Conservation (phyloP, 2,113 vertebrate genomes). For the Tauraco erythrolophus region DNA sequence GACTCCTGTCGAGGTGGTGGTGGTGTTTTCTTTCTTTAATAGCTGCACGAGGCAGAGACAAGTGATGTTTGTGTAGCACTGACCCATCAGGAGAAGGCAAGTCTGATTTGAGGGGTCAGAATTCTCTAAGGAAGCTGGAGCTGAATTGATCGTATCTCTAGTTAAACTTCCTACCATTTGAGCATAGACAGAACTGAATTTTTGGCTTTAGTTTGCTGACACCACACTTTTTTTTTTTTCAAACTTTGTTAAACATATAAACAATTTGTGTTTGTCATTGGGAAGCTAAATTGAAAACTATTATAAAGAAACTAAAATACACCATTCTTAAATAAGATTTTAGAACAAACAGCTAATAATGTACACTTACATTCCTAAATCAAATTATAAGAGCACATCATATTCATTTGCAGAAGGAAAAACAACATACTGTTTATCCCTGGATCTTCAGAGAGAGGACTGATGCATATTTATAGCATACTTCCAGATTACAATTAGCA, state of each 20-base stretch:
- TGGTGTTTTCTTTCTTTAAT: not conserved
- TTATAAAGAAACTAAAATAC: not conserved
- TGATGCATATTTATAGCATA: slow-evolving; percentile 5
- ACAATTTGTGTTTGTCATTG: not conserved
- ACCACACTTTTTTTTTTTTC: not conserved
- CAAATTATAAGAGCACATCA: not conserved
- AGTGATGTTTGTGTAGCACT: not conserved
- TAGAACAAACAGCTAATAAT: not conserved
- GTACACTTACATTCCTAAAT: not conserved
- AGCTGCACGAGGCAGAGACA: not conserved
- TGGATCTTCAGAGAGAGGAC: not conserved
- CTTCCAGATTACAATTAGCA: slow-evolving; percentile 22
- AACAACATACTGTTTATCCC: not conserved
- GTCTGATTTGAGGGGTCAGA: not conserved
- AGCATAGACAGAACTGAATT: not conserved
- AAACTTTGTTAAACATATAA: not conserved
- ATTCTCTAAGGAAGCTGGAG: not conserved
- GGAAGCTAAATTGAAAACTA: not conserved
- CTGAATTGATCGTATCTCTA: not conserved
- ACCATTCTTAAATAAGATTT: not conserved
- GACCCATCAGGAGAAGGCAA: not conserved
- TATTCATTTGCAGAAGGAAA: not conserved
- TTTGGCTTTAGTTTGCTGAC: not conserved
- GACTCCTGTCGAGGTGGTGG: not conserved
- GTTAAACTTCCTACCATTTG: not conserved